A percentile compares a stretch with the other conserved stretches of the same genome.
Evolutionary conservation across 2,797 vertebrate species (phyloP).

Genomic region (Ibycter americanus): DNA sequence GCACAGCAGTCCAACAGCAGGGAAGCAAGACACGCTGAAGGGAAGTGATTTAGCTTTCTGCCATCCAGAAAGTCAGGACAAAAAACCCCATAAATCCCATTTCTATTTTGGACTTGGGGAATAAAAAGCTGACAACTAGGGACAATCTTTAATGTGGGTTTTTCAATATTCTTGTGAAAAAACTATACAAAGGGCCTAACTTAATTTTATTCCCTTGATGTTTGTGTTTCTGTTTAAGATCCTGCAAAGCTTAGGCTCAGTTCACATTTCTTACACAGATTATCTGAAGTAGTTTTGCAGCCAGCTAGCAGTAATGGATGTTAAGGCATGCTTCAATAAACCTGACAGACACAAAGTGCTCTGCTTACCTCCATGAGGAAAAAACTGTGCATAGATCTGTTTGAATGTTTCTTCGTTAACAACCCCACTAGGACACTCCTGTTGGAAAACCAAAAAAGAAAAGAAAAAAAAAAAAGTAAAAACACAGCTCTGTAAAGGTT

Average conservation of each 20-base stretch:
- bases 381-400: slow-evolving; percentile 98
- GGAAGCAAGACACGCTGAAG: background rate
- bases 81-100: background rate
- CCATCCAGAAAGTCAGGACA: background rate
- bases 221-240: background rate
- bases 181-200: background rate
- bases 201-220: background rate
- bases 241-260: background rate
- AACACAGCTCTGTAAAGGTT: background rate
- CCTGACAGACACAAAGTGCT: background rate
- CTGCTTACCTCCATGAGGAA: slow-evolving; percentile 94
- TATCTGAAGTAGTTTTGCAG: background rate
- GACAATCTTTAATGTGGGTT: background rate
- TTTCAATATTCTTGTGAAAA: background rate
- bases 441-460: background rate
- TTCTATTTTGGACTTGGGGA: background rate
- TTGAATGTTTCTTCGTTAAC: slow-evolving; percentile 98
- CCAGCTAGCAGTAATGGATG: background rate
- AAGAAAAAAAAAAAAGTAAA: background rate
- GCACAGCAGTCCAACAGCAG: background rate
- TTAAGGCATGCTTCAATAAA: background rate
- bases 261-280: background rate
- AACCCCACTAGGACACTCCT: slow-evolving; percentile 97
- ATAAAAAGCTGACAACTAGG: background rate
- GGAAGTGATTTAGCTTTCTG: background rate